phyloP scores from a whole-genome alignment of 1,140 invertebrate genomes.

The Globodera rostochiensis region DNA sequence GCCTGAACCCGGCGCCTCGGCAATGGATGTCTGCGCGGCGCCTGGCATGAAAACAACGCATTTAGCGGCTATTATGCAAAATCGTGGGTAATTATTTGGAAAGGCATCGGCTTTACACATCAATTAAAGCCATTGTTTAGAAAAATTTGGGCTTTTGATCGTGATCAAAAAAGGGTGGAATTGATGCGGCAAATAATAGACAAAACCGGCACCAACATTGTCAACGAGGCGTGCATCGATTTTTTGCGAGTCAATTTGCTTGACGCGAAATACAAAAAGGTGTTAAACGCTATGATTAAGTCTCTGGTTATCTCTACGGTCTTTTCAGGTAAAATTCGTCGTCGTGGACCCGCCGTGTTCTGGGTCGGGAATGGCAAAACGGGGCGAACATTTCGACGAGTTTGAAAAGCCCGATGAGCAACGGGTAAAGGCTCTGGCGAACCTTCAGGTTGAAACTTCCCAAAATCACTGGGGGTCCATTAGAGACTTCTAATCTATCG shows the following conservation, averaged over 20 bases:
- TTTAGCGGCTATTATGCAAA: slow-evolving; percentile 79
- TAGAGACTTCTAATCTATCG: background rate
- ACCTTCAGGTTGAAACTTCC: slow-evolving; percentile 74
- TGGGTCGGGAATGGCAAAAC: slow-evolving; percentile 79
- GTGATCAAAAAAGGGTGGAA: slow-evolving; percentile 73
- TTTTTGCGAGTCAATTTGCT: slow-evolving; percentile 66
- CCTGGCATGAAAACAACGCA: slow-evolving; percentile 94
- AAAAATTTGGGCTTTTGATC: slow-evolving; percentile 82
- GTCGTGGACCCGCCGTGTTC: slow-evolving; percentile 93
- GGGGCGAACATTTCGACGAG: slow-evolving; percentile 67
- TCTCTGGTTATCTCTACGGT: slow-evolving; percentile 51
- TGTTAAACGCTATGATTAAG: slow-evolving; percentile 42
- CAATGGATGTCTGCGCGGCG: slow-evolving; percentile 90
- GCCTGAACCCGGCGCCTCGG: slow-evolving; percentile 72
- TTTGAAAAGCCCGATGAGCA: slow-evolving; percentile 56
- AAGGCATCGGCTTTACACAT: background rate
- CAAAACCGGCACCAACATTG: slow-evolving; percentile 65
- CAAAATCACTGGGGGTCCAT: background rate
- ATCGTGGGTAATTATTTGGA: slow-evolving; percentile 72
- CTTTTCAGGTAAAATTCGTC: slow-evolving; percentile 80
- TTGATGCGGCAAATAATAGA: slow-evolving; percentile 72
- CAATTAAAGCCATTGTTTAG: background rate
- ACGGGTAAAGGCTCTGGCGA: slow-evolving; percentile 75
- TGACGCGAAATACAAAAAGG: slow-evolving; percentile 37
- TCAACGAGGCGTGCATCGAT: slow-evolving; percentile 74